phyloP scores from a whole-genome alignment of 2,113 vertebrate genomes.

The Numenius arquata region DNA sequence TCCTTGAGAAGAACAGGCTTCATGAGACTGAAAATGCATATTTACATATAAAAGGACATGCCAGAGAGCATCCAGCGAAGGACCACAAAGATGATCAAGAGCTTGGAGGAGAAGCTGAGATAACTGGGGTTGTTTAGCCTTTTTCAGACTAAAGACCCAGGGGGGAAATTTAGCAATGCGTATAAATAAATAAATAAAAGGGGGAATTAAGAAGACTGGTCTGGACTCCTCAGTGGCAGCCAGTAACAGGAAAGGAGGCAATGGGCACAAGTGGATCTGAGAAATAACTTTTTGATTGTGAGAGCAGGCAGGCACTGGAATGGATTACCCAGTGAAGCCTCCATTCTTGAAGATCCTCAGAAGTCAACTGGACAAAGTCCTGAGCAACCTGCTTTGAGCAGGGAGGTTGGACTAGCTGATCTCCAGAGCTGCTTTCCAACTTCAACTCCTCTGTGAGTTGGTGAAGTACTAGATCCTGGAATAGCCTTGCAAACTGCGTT shows the following conservation, averaged over 20 bases:
- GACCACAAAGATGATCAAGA: neutral
- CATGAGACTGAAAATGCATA: neutral
- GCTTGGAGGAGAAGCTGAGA: neutral
- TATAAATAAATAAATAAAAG: neutral
- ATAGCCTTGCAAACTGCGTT: neutral
- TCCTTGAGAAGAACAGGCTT: constrained; percentile 37
- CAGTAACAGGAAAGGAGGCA: neutral
- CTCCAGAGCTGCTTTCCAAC: neutral
- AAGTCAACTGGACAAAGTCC: neutral
- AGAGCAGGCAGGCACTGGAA: neutral
- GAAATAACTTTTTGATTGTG: neutral
- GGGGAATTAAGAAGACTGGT: neutral
- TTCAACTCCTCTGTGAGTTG: neutral
- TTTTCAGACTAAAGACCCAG: neutral
- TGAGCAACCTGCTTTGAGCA: too few relatives aligned
- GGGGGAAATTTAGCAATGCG: neutral
- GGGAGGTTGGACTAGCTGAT: too few relatives aligned
- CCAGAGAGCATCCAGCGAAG: neutral
- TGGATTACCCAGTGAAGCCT: neutral
- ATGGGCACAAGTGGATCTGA: neutral
- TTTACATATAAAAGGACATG: neutral
- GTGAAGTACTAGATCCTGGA: neutral
- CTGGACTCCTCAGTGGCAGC: neutral
- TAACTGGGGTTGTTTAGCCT: neutral
- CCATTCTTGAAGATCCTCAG: neutral